Base-by-base conservation (phyloP, 2,888 invertebrate genomes). In the Erynnis tages region DNA sequence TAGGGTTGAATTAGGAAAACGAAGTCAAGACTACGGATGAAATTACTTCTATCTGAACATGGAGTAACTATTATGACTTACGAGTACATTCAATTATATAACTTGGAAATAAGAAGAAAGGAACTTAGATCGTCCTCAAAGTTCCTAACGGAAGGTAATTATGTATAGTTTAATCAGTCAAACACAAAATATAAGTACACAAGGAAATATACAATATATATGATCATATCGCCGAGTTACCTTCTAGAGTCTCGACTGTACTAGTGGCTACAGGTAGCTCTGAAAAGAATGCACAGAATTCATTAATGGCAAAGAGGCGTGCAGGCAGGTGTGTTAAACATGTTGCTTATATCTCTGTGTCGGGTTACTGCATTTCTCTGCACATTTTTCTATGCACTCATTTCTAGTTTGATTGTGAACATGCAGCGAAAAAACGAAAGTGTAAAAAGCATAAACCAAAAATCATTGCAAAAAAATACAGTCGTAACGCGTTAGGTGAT, bases 241-340 rank as follows among this genome's bases (percentile, higher is more conserved):
- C 45, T 52, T 52, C 14, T 35, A 35, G 30, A 23, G 19, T 30
- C 37, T 50, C 25, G 50, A 32, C 41, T 35, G 43, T 40, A 44
- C 50, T 37, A 52, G 44, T 32, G 13, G 19, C 75, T 76, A 82
- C 81, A 74, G 77, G 86, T 81, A 86, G 64, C 62, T 84, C 88
- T 88, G 88, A 87, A 88, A 87, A 85, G 85, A 88, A 85, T 85
- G 87, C 87, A 87, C 80, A 87, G 88, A 87, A 80, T 54, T 64
- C 55, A 68, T 67, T 73, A 79, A 76, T 70, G 73, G 81, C 85
- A 86, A 84, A 86, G 85, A 81, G 61, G 57, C 59, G 59, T 70
- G 79, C 77, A 76, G 75, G 57, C 64, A 46, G 10, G 2, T n/a
- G 14, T 34, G 19, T 21, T 13, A 5, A 25, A 23, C 41, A 21